phyloP scores from a whole-genome alignment of 2,113 vertebrate genomes.

The Periophthalmus modestus region DNA sequence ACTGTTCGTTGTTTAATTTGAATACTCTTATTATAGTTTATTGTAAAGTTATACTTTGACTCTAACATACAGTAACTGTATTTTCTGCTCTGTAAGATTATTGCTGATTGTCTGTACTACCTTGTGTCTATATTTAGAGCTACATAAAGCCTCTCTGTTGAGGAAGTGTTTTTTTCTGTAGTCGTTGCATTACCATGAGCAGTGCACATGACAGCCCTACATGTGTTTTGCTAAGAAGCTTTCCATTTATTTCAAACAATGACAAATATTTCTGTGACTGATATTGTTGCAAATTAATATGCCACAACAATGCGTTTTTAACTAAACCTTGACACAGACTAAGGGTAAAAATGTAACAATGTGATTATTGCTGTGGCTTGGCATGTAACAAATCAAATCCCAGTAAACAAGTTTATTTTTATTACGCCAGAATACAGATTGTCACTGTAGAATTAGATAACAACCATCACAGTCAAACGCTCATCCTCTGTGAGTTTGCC shows the following conservation, averaged over 20 bases:
- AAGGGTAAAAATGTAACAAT: slow-evolving; percentile 18
- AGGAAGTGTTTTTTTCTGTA: background rate
- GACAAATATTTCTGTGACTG: background rate
- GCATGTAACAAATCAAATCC: background rate
- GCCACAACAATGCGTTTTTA: slow-evolving; percentile 28
- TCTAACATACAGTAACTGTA: too few species aligned
- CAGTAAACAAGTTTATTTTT: slow-evolving; percentile 50
- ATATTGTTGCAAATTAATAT: background rate
- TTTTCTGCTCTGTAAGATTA: background rate
- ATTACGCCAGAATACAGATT: slow-evolving; percentile 18
- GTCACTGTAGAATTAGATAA: slow-evolving; percentile 1
- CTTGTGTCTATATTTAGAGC: background rate
- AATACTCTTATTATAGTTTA: background rate
- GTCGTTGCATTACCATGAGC: background rate
- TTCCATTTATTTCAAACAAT: background rate
- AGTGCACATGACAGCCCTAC: background rate
- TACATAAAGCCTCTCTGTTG: background rate
- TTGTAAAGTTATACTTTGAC: background rate
- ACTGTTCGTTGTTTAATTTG: background rate
- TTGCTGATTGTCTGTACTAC: background rate
- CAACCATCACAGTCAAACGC: slow-evolving; percentile 9
- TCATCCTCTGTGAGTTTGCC: slow-evolving; percentile 19
- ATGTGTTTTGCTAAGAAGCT: background rate
- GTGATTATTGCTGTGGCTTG: background rate
- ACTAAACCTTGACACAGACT: slow-evolving; percentile 11